Evolutionary conservation across 2,113 vertebrate genomes (phyloP).

Genomic region (Centropus unirufus): DNA sequence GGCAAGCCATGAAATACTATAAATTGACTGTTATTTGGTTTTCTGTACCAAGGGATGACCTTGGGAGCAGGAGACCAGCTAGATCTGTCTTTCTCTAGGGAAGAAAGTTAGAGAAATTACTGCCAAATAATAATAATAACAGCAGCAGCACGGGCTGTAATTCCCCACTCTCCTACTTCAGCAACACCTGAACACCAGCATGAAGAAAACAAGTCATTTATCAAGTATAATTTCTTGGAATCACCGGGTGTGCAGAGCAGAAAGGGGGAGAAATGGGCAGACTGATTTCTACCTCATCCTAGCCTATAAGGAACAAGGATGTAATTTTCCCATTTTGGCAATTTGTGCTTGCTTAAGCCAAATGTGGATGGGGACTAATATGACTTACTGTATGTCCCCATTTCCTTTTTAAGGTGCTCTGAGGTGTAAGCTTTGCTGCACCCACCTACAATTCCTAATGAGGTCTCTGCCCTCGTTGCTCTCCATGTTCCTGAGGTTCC

Average conservation of each 20-base stretch:
- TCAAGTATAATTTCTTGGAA: conserved; percentile 29
- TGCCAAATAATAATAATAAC: conserved; percentile 54
- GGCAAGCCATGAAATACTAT: neutral
- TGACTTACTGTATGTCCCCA: fast-evolving
- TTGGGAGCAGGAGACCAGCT: conserved; percentile 36
- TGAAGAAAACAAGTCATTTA: conserved; percentile 47
- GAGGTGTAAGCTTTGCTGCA: neutral
- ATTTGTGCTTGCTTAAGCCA: neutral
- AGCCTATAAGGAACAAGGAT: neutral
- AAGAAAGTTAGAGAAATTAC: conserved; percentile 50
- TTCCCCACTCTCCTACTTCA: neutral
- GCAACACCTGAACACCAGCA: conserved; percentile 22
- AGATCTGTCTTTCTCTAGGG: conserved; percentile 18
- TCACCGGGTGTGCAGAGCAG: neutral
- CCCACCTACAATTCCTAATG: neutral
- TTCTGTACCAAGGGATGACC: conserved; percentile 37
- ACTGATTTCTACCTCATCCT: neutral
- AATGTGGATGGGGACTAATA: neutral
- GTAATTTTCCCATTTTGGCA: neutral
- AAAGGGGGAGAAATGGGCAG: neutral
- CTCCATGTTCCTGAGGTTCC: neutral
- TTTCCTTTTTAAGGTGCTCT: neutral
- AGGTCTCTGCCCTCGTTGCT: fast-evolving
- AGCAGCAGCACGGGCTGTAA: conserved; percentile 32
- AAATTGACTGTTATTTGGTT: conserved; percentile 23